phyloP scores from a whole-genome alignment of 2,888 invertebrate species.

The Idaea straminata region DNA sequence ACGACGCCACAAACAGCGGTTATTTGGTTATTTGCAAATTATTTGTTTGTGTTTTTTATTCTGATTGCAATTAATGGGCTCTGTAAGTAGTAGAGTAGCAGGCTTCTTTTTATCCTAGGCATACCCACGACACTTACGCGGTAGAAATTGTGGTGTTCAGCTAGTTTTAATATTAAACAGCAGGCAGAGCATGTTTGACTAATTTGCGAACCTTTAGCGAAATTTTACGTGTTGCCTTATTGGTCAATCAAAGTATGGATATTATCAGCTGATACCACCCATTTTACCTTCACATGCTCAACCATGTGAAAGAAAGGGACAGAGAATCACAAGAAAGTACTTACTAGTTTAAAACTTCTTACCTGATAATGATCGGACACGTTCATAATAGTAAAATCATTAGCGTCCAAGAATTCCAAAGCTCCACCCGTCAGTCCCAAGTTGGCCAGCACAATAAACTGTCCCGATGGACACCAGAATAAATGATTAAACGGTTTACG shows the following conservation, averaged over 20 bases:
- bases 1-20: no score
- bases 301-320: not conserved
- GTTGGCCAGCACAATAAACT: constrained; percentile 96
- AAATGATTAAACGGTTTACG: constrained; percentile 94
- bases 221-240: no score
- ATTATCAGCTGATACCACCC: not conserved
- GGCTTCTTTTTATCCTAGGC: no score
- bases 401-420: constrained; percentile 96
- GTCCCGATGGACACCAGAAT: constrained; percentile 98
- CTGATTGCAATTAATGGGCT: no score
- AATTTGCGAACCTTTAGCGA: no score
- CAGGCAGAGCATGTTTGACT: no score
- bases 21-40: no score
- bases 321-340: not conserved
- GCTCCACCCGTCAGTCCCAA: constrained; percentile 91
- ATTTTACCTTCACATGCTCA: not conserved
- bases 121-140: no score
- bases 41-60: no score
- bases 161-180: not conserved
- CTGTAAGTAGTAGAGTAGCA: no score
- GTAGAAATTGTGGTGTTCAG: no score
- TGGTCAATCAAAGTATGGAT: no score
- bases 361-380: constrained; percentile 95
- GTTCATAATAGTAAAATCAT: constrained; percentile 97
- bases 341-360: constrained; percentile 12